Percentiles rank a stretch among this genome's conserved stretches.
phyloP scores from a whole-genome alignment of 2,888 invertebrate species.

The Hydrotaea diabolus region DNA sequence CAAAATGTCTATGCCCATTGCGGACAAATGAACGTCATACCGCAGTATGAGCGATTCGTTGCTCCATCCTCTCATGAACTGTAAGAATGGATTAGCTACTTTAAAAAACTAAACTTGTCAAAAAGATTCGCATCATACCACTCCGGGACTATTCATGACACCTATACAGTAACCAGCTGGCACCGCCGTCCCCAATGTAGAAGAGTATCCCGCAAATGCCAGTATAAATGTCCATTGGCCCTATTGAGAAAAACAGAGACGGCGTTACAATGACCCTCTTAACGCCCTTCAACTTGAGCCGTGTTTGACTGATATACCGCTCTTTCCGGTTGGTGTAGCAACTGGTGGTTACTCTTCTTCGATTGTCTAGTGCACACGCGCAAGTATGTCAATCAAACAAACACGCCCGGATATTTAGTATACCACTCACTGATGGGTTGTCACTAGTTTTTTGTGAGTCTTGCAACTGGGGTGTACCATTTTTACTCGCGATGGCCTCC shows the following conservation, averaged over 20 bases:
- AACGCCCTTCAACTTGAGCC: too few relatives aligned
- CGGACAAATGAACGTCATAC: constrained; percentile 83
- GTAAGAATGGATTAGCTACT: constrained; percentile 45
- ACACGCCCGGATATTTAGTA: too few relatives aligned
- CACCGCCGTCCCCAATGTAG: constrained; percentile 89
- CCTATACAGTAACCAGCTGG: constrained; percentile 93
- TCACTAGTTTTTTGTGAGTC: too few relatives aligned
- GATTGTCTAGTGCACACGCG: too few relatives aligned
- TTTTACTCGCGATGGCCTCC: background rate
- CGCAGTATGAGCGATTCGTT: constrained; percentile 85
- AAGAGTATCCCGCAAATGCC: constrained; percentile 85
- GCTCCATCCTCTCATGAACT: constrained; percentile 87
- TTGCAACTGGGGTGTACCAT: background rate
- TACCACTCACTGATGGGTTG: too few relatives aligned
- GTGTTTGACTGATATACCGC: too few relatives aligned
- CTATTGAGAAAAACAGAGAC: constrained; percentile 1
- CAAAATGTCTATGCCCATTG: constrained; percentile 83
- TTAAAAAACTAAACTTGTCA: background rate
- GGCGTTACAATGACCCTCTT: background rate
- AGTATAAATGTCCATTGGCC: constrained; percentile 80
- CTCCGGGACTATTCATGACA: constrained; percentile 90
- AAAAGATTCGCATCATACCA: constrained; percentile 83
- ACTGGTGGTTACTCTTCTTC: too few relatives aligned
- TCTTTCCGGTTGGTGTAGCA: too few relatives aligned
- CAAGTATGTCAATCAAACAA: too few relatives aligned